Evolutionary conservation across 2,888 invertebrate genomes (phyloP).

Genomic region (Loripinus fragilis): DNA sequence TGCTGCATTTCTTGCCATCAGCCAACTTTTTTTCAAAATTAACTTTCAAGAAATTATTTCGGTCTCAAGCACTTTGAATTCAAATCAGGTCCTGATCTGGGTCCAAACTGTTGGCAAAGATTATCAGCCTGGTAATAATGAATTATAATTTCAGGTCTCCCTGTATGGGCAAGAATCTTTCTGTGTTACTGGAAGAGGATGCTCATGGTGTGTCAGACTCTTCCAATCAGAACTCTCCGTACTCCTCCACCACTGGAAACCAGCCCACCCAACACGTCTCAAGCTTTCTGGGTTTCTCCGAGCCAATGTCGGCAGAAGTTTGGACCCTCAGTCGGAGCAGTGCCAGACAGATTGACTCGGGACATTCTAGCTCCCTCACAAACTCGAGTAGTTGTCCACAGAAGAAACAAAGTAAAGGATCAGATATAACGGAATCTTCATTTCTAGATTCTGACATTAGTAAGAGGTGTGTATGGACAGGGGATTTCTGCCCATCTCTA

Average conservation of each 20-base stretch:
- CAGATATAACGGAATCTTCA: background rate
- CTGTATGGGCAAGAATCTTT: slow-evolving; percentile 26
- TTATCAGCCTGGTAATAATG: too few species aligned
- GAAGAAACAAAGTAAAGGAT: background rate
- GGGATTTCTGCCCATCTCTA: too few species aligned
- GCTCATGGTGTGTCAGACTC: background rate
- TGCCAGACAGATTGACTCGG: slow-evolving; percentile 36
- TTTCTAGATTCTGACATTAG: background rate
- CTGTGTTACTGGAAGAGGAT: slow-evolving; percentile 46
- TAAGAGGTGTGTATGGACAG: background rate
- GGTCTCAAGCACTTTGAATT: too few species aligned
- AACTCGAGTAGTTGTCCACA: slow-evolving; percentile 22
- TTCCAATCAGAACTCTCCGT: background rate
- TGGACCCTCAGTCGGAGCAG: slow-evolving; percentile 46
- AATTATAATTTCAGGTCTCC: slow-evolving; percentile 37
- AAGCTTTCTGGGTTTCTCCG: slow-evolving; percentile 4
- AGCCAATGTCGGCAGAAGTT: slow-evolving; percentile 37
- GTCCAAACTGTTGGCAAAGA: too few species aligned
- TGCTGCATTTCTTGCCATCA: too few species aligned
- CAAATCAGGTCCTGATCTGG: too few species aligned
- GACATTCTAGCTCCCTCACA: slow-evolving; percentile 47
- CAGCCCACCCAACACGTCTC: slow-evolving; percentile 10
- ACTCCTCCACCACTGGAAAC: background rate
- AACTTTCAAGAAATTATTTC: too few species aligned
- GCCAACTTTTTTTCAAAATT: too few species aligned